These are phyloP conservation scores for Epinephelus moara DNA, from an alignment of 2,113 vertebrate genomes.

Conservation along the genomic window DNA sequence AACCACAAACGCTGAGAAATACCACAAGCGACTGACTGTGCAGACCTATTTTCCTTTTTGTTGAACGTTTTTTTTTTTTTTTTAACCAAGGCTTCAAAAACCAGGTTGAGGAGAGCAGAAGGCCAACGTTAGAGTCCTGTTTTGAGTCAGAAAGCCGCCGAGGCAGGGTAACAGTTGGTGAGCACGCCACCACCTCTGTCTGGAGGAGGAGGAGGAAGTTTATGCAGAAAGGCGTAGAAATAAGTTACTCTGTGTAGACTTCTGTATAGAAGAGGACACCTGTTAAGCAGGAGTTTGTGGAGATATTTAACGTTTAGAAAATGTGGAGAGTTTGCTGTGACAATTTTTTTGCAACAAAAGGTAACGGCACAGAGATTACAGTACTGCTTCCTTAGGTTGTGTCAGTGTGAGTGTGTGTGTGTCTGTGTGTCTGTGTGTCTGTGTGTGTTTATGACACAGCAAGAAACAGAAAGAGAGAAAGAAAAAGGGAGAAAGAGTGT, in stretches of 20 bases:
- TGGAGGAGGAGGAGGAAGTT: conserved; percentile 60
- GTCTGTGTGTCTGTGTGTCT: background rate
- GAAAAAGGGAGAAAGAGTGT: conserved; percentile 11
- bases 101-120: conserved; percentile 28
- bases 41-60: conserved; percentile 19
- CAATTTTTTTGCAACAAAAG: background rate
- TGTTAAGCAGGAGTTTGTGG: conserved; percentile 16
- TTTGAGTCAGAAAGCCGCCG: conserved; percentile 72
- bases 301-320: background rate
- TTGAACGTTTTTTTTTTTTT: conserved; percentile 22
- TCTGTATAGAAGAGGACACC: conserved; percentile 32
- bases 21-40: conserved; percentile 11
- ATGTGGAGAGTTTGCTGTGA: background rate
- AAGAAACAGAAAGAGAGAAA: background rate
- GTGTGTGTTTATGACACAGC: background rate
- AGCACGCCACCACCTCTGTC: conserved; percentile 45
- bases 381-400: conserved; percentile 25
- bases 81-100: conserved; percentile 49
- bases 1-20: conserved; percentile 45
- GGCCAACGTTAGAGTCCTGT: conserved; percentile 45
- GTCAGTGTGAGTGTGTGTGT: conserved; percentile 1
- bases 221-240: conserved; percentile 48
- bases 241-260: conserved; percentile 8
- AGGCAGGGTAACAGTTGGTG: conserved; percentile 56
- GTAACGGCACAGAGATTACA: background rate